A percentile compares a stretch with the other conserved stretches of the same genome.
Evolutionary conservation across 2,888 invertebrate genomes (phyloP).

Genomic region (Pseudococcus longispinus): DNA sequence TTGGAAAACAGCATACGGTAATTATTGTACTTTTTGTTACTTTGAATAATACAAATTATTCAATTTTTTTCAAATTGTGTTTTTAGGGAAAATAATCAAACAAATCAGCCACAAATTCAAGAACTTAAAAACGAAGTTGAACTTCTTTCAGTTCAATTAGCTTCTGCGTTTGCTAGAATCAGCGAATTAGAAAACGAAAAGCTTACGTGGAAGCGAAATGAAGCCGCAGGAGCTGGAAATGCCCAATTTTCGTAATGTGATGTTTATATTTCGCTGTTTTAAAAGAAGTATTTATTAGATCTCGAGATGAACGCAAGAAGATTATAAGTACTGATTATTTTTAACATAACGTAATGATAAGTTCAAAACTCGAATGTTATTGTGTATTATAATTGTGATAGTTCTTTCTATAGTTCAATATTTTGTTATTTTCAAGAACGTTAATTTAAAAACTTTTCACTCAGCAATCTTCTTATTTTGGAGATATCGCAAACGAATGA

Average conservation of each 20-base stretch:
- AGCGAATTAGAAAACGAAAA: background rate
- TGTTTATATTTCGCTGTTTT: background rate
- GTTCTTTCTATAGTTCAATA: no score
- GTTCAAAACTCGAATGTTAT: no score
- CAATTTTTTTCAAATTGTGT: background rate
- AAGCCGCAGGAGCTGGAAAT: background rate
- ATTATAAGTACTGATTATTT: no score
- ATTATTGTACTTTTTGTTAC: background rate
- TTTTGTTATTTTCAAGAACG: no score
- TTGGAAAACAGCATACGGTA: background rate
- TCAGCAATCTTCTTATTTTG: no score
- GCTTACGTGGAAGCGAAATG: background rate
- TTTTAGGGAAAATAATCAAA: background rate
- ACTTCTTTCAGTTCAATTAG: background rate
- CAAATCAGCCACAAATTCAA: background rate
- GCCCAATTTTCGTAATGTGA: background rate
- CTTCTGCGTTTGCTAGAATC: background rate
- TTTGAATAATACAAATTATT: no score
- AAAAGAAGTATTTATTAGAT: no score
- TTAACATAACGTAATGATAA: no score
- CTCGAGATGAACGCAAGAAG: no score
- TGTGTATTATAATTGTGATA: no score
- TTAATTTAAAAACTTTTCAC: no score
- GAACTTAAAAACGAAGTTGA: background rate
- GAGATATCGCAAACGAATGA: no score